phyloP scores from a whole-genome alignment of 2,797 vertebrate species.

The Meriones psammophilus region DNA sequence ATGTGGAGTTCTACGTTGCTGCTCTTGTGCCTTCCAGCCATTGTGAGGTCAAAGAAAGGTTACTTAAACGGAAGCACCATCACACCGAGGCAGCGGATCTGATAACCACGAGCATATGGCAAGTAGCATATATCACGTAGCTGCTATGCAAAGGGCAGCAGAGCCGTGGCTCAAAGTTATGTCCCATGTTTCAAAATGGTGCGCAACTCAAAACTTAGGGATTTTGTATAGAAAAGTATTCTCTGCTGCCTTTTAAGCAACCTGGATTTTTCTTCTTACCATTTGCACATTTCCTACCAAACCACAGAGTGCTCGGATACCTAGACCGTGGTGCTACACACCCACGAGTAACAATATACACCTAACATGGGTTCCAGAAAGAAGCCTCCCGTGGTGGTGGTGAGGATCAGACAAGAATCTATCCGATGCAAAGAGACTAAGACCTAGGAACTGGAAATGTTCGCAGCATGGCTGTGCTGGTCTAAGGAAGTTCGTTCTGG shows the following conservation, averaged over 20 bases:
- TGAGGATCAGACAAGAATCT: background rate
- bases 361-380: background rate
- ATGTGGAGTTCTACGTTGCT: background rate
- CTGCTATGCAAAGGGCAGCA: background rate
- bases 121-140: background rate
- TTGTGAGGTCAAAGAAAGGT: background rate
- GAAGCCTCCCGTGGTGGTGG: background rate
- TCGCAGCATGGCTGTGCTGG: background rate
- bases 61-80: background rate
- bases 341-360: background rate
- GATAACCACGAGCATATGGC: background rate
- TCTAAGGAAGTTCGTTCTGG: background rate
- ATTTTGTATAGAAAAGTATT: background rate
- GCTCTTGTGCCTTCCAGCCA: background rate
- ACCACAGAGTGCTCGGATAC: background rate
- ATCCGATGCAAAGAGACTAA: background rate
- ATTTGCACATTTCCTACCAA: background rate
- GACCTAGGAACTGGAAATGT: rapidly evolving
- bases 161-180: background rate
- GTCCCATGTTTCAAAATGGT: background rate
- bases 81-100: background rate
- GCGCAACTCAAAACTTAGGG: background rate
- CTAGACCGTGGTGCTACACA: background rate
- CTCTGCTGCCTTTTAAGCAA: background rate
- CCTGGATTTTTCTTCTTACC: background rate